A percentile compares a stretch with the other conserved stretches of the same genome.
These are phyloP conservation scores for Triplophysa rosa DNA, from an alignment of 2,113 vertebrate genomes.

Conservation along the genomic window DNA sequence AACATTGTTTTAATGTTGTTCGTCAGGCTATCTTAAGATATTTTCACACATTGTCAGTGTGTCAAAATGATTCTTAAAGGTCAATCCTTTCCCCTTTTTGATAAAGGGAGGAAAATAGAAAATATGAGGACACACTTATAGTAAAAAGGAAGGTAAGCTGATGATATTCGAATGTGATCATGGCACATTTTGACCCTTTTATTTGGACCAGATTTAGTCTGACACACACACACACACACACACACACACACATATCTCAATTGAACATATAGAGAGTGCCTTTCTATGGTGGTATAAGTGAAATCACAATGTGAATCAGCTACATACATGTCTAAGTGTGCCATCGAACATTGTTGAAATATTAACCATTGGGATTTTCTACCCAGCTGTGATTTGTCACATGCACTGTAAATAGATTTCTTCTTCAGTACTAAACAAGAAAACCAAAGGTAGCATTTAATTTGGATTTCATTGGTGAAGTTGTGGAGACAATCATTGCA, in stretches of 20 bases:
- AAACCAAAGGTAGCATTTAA: not conserved
- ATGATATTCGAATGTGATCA: not conserved
- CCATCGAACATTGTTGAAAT: constrained; percentile 33
- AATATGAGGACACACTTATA: not conserved
- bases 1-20: not conserved
- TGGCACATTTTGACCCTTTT: constrained; percentile 51
- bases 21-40: not conserved
- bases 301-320: constrained; percentile 33
- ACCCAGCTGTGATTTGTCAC: constrained; percentile 54
- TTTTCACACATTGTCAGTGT: constrained; percentile 17
- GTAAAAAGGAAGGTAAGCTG: not conserved
- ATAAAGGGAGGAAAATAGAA: not conserved
- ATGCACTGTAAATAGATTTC: constrained; percentile 52
- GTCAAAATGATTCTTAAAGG: not conserved
- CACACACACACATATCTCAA: constrained; percentile 34
- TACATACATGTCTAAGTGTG: constrained; percentile 15
- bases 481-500: constrained; percentile 60
- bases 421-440: constrained; percentile 10
- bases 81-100: not conserved
- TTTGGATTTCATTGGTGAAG: constrained; percentile 19
- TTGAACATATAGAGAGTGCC: constrained; percentile 61
- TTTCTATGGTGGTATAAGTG: constrained; percentile 66
- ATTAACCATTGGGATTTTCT: constrained; percentile 7
- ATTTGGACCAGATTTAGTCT: constrained; percentile 65
- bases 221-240: too few species aligned